These are phyloP conservation scores for Apodemia hepburni DNA, from an alignment of 2,888 invertebrate species.

Conservation along the genomic window DNA sequence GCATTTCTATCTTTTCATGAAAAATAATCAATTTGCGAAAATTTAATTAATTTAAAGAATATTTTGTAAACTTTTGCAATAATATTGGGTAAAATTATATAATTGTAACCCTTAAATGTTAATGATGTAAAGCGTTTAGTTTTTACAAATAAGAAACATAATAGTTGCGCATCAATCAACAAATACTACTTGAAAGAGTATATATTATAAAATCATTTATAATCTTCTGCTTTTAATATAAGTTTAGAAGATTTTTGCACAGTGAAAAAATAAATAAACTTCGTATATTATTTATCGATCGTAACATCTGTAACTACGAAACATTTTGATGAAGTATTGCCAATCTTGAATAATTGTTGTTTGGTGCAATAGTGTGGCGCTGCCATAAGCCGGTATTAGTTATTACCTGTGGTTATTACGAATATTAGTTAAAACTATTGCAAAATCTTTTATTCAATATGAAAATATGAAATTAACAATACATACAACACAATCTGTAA, in stretches of 20 bases:
- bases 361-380: too few relatives aligned
- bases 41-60: background rate
- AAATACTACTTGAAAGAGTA: background rate
- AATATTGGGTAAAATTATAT: conserved; percentile 20
- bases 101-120: conserved; percentile 45
- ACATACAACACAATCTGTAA: too few relatives aligned
- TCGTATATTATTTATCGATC: background rate
- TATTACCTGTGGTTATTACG: too few relatives aligned
- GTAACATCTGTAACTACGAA: background rate
- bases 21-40: background rate
- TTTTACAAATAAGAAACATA: conserved; percentile 21
- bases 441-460: too few relatives aligned
- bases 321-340: conserved; percentile 13
- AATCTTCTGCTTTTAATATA: background rate
- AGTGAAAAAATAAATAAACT: background rate
- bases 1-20: background rate
- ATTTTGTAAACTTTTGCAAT: conserved; percentile 11
- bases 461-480: too few relatives aligned
- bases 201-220: background rate
- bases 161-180: too few relatives aligned
- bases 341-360: background rate
- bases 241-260: background rate
- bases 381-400: too few relatives aligned
- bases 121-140: conserved; percentile 45
- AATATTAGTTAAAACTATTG: too few relatives aligned